Percentiles rank a stretch among this genome's conserved stretches.
Conservation (phyloP, 2,113 vertebrate genomes). For the Stigmatopora argus region DNA sequence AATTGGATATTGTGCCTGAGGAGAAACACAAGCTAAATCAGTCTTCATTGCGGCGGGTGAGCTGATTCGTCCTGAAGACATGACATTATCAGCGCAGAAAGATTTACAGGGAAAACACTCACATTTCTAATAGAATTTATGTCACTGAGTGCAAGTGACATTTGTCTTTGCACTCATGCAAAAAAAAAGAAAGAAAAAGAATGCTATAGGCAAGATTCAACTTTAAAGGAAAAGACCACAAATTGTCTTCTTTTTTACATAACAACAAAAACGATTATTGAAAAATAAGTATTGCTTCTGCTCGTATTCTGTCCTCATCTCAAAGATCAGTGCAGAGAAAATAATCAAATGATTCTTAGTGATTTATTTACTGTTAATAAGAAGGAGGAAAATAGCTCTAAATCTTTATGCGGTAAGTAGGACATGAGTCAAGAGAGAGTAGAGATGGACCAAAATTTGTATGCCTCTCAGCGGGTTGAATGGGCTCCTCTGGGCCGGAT, state of each 20-base stretch:
- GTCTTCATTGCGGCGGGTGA: background rate
- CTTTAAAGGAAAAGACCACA: constrained; percentile 22
- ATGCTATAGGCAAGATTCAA: constrained; percentile 26
- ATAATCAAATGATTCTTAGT: constrained; percentile 11
- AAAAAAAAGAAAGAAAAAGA: constrained; percentile 15
- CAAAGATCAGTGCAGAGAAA: constrained; percentile 22
- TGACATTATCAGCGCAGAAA: background rate
- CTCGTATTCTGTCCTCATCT: constrained; percentile 19
- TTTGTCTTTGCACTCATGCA: constrained; percentile 48
- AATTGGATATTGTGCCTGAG: background rate
- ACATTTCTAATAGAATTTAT: constrained; percentile 14
- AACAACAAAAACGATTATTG: constrained; percentile 6
- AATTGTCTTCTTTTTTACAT: constrained; percentile 3
- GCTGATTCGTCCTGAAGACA: background rate
- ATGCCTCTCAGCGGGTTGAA: constrained; percentile 43
- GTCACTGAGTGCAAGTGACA: constrained; percentile 19
- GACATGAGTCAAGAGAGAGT: constrained; percentile 31
- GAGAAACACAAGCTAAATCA: background rate
- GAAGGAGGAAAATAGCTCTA: constrained; percentile 6
- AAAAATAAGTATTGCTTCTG: constrained; percentile 9
- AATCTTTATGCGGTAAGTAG: constrained; percentile 23
- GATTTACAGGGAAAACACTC: background rate
- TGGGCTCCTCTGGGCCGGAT: constrained; percentile 49
- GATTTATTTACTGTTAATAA: constrained; percentile 13
- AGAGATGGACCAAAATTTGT: constrained; percentile 31